Conservation (phyloP, 2,113 vertebrate species). For the Boulengeromyrus knoepffleri region DNA sequence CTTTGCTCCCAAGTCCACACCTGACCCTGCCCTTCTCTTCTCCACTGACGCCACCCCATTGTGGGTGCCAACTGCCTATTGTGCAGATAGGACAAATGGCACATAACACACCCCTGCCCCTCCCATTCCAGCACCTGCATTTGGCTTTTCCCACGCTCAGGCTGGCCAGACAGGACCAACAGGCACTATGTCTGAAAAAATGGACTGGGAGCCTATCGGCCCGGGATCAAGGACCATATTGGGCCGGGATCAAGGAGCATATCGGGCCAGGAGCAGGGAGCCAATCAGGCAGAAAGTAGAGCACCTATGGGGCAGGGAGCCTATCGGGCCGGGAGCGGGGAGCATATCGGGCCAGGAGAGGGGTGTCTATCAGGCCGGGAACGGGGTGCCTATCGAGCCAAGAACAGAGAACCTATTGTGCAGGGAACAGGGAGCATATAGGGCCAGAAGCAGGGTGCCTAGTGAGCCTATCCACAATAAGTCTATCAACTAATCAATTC, state of each 20-base stretch:
- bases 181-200: neutral
- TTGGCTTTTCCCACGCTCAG: constrained; percentile 10
- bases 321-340: neutral
- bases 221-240: too few species aligned
- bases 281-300: too few species aligned
- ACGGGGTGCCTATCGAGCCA: neutral
- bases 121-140: neutral
- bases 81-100: neutral
- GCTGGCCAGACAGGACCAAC: neutral
- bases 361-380: neutral
- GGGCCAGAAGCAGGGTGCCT: too few species aligned
- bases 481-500: constrained; percentile 57
- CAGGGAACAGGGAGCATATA: neutral
- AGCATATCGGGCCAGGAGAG: neutral
- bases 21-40: neutral
- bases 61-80: neutral
- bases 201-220: neutral
- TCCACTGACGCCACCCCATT: neutral
- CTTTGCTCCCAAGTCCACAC: neutral
- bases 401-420: neutral
- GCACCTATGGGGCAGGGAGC: neutral
- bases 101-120: neutral
- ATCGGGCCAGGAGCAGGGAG: neutral
- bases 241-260: neutral
- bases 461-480: neutral